phyloP scores from a whole-genome alignment of 2,797 vertebrate species.

The Macropodus opercularis region DNA sequence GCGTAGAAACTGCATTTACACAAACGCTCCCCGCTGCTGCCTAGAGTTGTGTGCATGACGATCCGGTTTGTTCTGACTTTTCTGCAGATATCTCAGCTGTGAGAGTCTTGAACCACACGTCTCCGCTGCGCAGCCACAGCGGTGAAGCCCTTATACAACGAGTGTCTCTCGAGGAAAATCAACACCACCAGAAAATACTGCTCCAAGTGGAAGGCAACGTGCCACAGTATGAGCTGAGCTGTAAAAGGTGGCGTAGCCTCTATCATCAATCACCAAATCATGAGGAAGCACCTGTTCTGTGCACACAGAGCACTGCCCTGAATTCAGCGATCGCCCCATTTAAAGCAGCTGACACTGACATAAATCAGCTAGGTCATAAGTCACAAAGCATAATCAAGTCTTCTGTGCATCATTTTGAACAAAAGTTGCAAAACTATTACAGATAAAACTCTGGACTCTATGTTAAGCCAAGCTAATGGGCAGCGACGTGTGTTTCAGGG shows the following conservation, averaged over 20 bases:
- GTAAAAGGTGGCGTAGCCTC: conserved; percentile 69
- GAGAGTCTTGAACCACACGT: conserved; percentile 73
- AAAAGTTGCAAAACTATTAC: no score
- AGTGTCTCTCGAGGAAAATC: conserved; percentile 61
- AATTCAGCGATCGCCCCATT: not conserved
- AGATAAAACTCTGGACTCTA: not conserved
- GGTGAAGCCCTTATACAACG: conserved; percentile 30
- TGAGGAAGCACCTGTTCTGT: conserved; percentile 31
- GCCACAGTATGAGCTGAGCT: conserved; percentile 66
- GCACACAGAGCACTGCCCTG: not conserved
- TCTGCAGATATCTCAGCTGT: conserved; percentile 77
- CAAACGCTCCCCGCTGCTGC: not conserved
- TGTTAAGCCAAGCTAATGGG: not conserved
- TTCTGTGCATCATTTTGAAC: not conserved
- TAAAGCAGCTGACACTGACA: not conserved
- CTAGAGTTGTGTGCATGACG: no score
- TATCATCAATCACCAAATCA: not conserved
- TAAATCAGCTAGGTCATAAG: not conserved
- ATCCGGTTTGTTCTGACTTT: conserved; percentile 15
- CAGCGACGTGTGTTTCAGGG: conserved; percentile 55
- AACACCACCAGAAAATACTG: conserved; percentile 69
- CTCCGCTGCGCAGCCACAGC: conserved; percentile 37
- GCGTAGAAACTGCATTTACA: conserved; percentile 21
- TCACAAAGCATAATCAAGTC: not conserved
- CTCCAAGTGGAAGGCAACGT: conserved; percentile 72